Base-by-base conservation (phyloP, 1,140 invertebrate species). In the Eriosoma lanigerum region DNA sequence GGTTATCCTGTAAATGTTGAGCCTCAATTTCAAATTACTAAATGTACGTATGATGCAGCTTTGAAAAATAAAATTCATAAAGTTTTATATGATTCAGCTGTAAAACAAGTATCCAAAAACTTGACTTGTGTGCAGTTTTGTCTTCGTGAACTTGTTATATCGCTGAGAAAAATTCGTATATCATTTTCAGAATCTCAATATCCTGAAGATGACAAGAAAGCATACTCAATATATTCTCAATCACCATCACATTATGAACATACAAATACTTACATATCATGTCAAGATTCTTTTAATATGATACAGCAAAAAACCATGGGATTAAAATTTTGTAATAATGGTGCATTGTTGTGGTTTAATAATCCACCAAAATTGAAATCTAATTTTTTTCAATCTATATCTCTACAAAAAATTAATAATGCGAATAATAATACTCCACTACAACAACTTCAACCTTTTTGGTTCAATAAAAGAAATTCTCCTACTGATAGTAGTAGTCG, bases 81-180 rank as follows among this genome's bases (percentile, higher is more conserved):
- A 87, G 86, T 91, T 17, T 85, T 95, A 12, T 91, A 90, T 81
- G 91, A 91, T 84, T 91, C 92, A 68, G 91, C 93, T 1, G 87
- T 89, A 81, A 91, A 92, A 84, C 88, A 92, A 81, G 92, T 94
- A 0, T 89, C 89, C 72, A 93, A 92, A 85, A 94, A 92, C 82
- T 88, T 92, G 56, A 91, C 92, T 0, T 95, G 94, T 84, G 85
- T 96, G 44, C 93, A 94, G 84, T 91, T 92, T 8, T 94, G 93
- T 85, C 86, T 96, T 5, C 87, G 93, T 80, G 91, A 93, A 82
- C 87, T 95, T 78, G 90, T 93, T 17, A 86, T 87, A 29, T 90
- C 90, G 52, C 86, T 93, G 82, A 91, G 93, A 83, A 89, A 83
- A 78, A 82, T 83, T 48, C 62, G 50, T 32, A 78, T 62, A 46